Percentiles rank a stretch among this genome's conserved stretches.
Evolutionary conservation across 1,140 invertebrate species (phyloP).

Genomic region (Nautilus pompilius): DNA sequence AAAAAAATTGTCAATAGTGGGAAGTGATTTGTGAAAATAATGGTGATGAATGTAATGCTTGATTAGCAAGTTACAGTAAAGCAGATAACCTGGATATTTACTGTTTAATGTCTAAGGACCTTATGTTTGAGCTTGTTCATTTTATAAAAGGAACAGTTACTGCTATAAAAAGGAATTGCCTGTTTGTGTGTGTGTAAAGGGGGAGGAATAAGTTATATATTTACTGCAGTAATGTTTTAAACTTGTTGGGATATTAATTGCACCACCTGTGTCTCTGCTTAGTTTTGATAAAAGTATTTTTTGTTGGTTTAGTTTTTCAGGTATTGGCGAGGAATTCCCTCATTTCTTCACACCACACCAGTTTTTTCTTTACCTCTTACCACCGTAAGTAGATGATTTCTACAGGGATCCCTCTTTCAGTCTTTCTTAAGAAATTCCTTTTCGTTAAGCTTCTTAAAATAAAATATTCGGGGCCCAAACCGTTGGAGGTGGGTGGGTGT

Average conservation of each 20-base stretch:
- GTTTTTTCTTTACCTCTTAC: background rate
- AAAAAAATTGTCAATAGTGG: too few relatives aligned
- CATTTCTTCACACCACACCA: background rate
- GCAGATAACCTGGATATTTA: too few relatives aligned
- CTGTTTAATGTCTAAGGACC: too few relatives aligned
- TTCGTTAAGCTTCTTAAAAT: too few relatives aligned
- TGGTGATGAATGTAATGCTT: too few relatives aligned
- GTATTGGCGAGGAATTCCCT: background rate
- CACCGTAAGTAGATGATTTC: conserved; percentile 3
- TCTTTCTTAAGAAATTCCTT: too few relatives aligned
- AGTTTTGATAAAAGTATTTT: background rate
- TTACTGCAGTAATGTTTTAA: background rate
- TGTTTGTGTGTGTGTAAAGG: background rate
- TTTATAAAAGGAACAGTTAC: background rate
- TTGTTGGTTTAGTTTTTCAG: background rate
- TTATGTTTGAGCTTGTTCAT: too few relatives aligned
- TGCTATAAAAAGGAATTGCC: background rate
- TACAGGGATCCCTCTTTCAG: too few relatives aligned
- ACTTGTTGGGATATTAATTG: background rate
- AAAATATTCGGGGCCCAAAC: too few relatives aligned
- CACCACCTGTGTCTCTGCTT: background rate
- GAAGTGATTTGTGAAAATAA: too few relatives aligned
- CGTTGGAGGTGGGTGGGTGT: too few relatives aligned
- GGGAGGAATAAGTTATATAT: background rate
- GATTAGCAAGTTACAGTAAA: too few relatives aligned